These are phyloP conservation scores for Ictalurus punctatus DNA, from an alignment of 2,113 vertebrate genomes.

Conservation along the genomic window DNA sequence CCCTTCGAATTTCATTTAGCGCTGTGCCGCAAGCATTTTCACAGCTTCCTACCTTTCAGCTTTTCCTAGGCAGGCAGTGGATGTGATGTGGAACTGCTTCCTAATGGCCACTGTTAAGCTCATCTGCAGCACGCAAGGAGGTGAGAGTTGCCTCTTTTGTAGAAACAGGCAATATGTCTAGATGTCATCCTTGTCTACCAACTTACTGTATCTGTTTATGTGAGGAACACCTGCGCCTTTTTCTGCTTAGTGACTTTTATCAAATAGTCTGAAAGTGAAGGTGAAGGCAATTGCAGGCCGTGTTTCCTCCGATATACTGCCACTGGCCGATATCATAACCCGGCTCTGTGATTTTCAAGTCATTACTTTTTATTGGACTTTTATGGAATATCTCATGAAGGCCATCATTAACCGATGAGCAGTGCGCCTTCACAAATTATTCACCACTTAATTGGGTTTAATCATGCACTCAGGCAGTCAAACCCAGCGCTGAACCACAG, in stretches of 20 bases:
- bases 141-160: background rate
- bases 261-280: background rate
- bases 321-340: constrained; percentile 30
- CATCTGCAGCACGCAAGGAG: background rate
- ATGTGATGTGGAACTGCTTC: constrained; percentile 34
- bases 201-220: background rate
- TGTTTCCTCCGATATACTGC: background rate
- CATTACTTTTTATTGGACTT: constrained; percentile 57
- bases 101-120: constrained; percentile 24
- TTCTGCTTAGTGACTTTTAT: background rate
- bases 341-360: constrained; percentile 43
- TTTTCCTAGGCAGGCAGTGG: background rate
- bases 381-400: constrained; percentile 60
- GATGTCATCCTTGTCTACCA: background rate
- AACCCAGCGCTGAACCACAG: background rate
- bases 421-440: constrained; percentile 47
- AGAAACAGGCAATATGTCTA: background rate
- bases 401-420: constrained; percentile 39
- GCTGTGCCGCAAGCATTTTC: background rate
- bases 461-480: constrained; percentile 6
- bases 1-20: background rate
- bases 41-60: constrained; percentile 5
- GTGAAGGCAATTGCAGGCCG: background rate
- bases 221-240: background rate
- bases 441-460: constrained; percentile 37